Base-by-base conservation (phyloP, 2,888 invertebrate species). In the Timandra comae region DNA sequence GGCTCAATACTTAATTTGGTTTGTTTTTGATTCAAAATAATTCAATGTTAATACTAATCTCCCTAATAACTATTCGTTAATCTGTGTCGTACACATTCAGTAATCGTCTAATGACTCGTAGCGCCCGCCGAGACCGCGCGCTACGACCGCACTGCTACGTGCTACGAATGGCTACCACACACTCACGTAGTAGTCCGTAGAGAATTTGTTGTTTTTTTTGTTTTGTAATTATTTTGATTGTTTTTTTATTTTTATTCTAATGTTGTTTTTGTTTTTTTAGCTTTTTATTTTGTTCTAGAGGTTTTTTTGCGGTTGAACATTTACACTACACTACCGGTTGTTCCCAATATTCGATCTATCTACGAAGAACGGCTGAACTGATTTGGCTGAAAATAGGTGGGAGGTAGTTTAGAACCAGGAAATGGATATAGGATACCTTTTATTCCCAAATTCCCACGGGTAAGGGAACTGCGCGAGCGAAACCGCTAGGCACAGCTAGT, bases 81-180 rank as follows among this genome's bases (percentile, higher is more conserved):
- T 2, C 23, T 12, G 9, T 27, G n/a, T 12, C 10, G 2, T 16
- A 27, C 5, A 8, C n/a, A 27, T 7, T 7, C 8, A 8, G 7
- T 27, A 16, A 16, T 7, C 16, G 27, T 9, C 7, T n/a, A 16
- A 16, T 27, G n/a, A 16, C 6, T 21, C 31, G 25, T 25, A 33
- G 24, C 9, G 10, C 16, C 16, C 27, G 7, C 10, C 11, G 28
- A 13, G 13, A 26, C 13, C 19, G 8, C 21, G 25, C 32, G 38
- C 25, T 28, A 25, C 38, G 27, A 9, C 26, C 10, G 38, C 35
- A 32, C 29, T 31, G 34, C 29, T 19, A 39, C 35, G 39, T 35
- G 39, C 31, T 38, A 38, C 34, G 38, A 38, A 38, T 38, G 28
- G 3, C 26, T 30, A 35, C 34, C 29, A 27, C 20, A 7, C 9